A percentile compares a stretch with the other conserved stretches of the same genome.
Evolutionary conservation across 2,113 vertebrate genomes (phyloP).

Genomic region (Penelope pileata): DNA sequence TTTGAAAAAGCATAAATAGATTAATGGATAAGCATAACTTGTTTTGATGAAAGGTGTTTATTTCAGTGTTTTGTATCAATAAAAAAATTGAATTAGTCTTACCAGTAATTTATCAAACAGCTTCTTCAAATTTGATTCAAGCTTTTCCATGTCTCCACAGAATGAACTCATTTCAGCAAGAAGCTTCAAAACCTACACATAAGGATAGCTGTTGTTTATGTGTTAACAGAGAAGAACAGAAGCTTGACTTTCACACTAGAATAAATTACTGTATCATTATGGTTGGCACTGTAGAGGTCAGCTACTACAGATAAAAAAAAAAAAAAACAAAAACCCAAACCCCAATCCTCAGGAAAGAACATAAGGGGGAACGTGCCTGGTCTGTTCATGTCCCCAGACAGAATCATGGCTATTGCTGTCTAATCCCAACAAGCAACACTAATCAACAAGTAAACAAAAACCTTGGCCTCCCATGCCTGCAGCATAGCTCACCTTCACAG

Average conservation of each 20-base stretch:
- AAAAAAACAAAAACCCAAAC: not conserved
- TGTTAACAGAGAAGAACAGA: not conserved
- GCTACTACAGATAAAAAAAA: not conserved
- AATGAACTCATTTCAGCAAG: constrained; percentile 98
- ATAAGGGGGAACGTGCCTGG: not conserved
- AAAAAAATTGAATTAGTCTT: constrained; percentile 65
- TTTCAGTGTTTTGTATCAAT: not conserved
- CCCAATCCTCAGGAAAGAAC: not conserved
- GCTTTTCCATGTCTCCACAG: constrained; percentile 98
- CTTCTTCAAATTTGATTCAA: constrained; percentile 95
- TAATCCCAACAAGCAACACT: not conserved
- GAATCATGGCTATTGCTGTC: not conserved
- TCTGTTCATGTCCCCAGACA: not conserved
- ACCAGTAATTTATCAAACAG: constrained; percentile 97
- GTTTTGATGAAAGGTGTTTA: not conserved
- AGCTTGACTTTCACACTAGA: not conserved
- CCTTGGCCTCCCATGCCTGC: not conserved
- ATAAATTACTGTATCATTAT: not conserved
- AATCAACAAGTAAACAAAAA: constrained; percentile 1
- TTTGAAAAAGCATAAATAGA: not conserved
- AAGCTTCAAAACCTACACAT: constrained; percentile 91
- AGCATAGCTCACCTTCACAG: not conserved
- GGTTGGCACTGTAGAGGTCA: not conserved
- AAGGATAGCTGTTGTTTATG: not conserved
- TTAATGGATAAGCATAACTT: not conserved